Base-by-base conservation (phyloP, 53 echinoderm and acorn worm species). In the Pentamera pediparva region DNA sequence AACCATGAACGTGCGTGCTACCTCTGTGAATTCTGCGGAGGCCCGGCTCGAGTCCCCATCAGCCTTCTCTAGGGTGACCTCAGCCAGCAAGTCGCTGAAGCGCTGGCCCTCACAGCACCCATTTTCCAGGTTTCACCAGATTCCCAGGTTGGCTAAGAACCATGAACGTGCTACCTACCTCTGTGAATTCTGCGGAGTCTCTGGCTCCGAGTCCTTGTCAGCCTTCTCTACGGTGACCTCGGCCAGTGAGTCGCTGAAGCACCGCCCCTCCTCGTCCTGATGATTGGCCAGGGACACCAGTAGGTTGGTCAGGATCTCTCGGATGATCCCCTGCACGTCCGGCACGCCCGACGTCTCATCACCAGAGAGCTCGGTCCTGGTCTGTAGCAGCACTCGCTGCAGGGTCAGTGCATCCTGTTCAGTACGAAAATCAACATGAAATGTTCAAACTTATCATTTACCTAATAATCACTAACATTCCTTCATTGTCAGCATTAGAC, bases 321-420 rank as follows among this genome's bases (percentile, higher is more conserved):
- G 39, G 33, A 95, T 90, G 35, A 88, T 45, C 29, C 87, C 83
- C 87, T 90, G 87, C 28, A 95, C 86, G 41, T 95, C 90, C 11
- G 95, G 95, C 47, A 95, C 88, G 4, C 95, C 95, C 9, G 95
- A 95, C 27, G 90, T 79, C 77, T 95, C 95, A 41, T 95, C 90
- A 17, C 95, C 89, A 56, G 85, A 91, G 80, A 95, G 74, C 65
- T 87, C 95, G 4, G 90, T 82, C 62, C 87, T 91, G 79, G 87
- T 87, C 48, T 90, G 95, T 7, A 95, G 83, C 7, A 95, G 90
- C 37, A 90, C 85, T 32, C 95, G 75, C 63, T 95, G 95, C 10
- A 95, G 76, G 10, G 90, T 95, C 45, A 95, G 70, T 29, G 95
- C 95, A 78, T 95, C 95, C 90, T 92, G 59, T 26, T 31, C 11